Percentiles rank a stretch among this genome's conserved stretches.
These are phyloP conservation scores for Paedocypris micromegethes DNA, from an alignment of 2,797 vertebrate genomes.

Conservation along the genomic window DNA sequence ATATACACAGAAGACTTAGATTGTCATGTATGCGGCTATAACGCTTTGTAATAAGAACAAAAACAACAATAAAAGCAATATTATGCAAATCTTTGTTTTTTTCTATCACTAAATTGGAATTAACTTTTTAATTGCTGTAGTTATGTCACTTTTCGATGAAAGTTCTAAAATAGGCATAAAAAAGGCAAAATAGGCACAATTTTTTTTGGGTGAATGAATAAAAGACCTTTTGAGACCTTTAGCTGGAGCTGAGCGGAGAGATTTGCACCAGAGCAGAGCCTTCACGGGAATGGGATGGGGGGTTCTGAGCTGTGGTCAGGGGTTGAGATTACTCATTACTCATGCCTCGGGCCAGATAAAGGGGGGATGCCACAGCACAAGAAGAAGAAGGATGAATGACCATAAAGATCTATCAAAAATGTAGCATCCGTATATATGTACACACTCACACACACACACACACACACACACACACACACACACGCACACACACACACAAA, in stretches of 20 bases:
- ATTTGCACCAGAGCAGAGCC: constrained; percentile 55
- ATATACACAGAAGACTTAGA: no score
- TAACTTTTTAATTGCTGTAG: no score
- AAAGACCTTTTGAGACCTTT: constrained; percentile 50
- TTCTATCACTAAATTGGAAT: no score
- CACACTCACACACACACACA: constrained; percentile 4
- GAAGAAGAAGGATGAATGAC: constrained; percentile 70
- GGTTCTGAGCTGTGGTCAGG: constrained; percentile 49
- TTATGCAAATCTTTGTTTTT: no score
- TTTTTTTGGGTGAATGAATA: constrained; percentile 24
- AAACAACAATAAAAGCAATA: no score
- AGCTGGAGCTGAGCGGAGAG: constrained; percentile 49
- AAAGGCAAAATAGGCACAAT: background rate
- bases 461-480: background rate
- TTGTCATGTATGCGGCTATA: no score
- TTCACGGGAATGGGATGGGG: constrained; percentile 58
- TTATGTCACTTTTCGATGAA: background rate
- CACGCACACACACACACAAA: constrained; percentile 10
- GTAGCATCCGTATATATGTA: constrained; percentile 44
- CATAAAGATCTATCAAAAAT: constrained; percentile 70
- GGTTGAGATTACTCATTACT: constrained; percentile 64
- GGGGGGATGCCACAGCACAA: constrained; percentile 26
- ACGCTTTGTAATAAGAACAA: no score
- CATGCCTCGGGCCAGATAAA: constrained; percentile 48
- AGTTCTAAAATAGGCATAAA: constrained; percentile 11